Evolutionary conservation across 2,113 vertebrate species (phyloP), one percentile per base, ranked within the genome.

Genomic region (Castor canadensis): DNA sequence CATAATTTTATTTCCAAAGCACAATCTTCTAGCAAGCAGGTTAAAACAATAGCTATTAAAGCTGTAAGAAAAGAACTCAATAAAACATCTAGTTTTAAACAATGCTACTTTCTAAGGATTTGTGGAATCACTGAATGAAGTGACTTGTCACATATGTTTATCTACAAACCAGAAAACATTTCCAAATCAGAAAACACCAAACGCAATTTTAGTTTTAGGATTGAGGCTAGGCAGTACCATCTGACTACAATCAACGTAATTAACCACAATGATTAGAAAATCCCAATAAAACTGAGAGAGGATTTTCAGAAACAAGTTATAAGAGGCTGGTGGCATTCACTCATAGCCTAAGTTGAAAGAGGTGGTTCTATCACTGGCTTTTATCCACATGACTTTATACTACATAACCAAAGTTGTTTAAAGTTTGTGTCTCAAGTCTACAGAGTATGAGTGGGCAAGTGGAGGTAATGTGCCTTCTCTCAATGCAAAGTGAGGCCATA

Each of bases 1-100:
- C 54, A 76, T 47, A 84, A 84, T 47, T 93, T 88, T 93, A 93
- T 86, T 89, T 94, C n/a, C 56, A 87, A 91, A 88, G 54, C 76
- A 82, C 32, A 87, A 69, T 45, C 87, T 77, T 96, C 80, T 49
- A 87, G 60, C 32, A 88, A 95, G 86, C 12, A 64, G n/a, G 62
- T 62, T 92, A 89, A 84, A 38, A 49, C 67, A 85, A 89, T 1
- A 85, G 71, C 26, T 67, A 69, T 9, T 87, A 66, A 85, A 88
- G 49, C 60, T 24, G 9, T 64, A 49, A 66, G 32, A 88, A 87
- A 86, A 79, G 38, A 96, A 43, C 45, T 72, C 54, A 62, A 30
- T 45, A 87, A 89, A 49, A 89, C 8, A 47, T 26, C n/a, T 66
- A 32, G n/a, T 89, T 91, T 90, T 85, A 94, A 84, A 93, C 54